These are phyloP conservation scores for Drosophila prosaltans DNA, from an alignment of 1,140 invertebrate genomes.

Conservation along the genomic window DNA sequence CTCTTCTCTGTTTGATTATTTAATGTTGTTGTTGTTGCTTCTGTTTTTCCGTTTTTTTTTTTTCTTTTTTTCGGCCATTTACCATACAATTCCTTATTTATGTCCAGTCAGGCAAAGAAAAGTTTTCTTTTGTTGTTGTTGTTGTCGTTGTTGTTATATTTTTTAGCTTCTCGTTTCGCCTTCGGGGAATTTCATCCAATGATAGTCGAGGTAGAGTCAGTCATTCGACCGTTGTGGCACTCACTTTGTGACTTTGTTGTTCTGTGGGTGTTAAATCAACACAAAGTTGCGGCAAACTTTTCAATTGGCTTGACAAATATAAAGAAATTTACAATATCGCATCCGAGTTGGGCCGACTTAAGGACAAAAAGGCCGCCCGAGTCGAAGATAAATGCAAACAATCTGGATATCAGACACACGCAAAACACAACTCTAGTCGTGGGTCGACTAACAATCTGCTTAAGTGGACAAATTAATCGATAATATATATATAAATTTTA, in stretches of 20 bases:
- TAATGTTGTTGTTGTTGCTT: constrained; percentile 41
- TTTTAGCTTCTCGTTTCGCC: constrained; percentile 18
- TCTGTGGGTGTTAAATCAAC: constrained; percentile 70
- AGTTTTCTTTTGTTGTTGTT: constrained; percentile 39
- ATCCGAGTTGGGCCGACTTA: neutral
- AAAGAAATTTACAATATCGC: constrained; percentile 68
- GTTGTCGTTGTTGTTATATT: constrained; percentile 1
- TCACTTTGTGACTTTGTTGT: constrained; percentile 45
- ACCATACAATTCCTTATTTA: constrained; percentile 76
- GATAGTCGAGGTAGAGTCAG: constrained; percentile 28
- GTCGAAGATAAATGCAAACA: constrained; percentile 22
- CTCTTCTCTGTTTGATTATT: constrained; percentile 37
- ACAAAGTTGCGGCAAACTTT: constrained; percentile 72
- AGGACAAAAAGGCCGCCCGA: constrained; percentile 34
- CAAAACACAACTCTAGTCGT: neutral
- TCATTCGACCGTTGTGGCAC: neutral
- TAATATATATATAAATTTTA: neutral
- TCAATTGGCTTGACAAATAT: constrained; percentile 78
- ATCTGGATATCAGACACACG: constrained; percentile 24
- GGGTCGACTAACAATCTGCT: neutral
- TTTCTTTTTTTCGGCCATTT: constrained; percentile 59
- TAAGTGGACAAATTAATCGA: neutral
- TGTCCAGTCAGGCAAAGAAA: constrained; percentile 44
- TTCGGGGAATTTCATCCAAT: constrained; percentile 39
- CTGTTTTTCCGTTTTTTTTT: constrained; percentile 19